Conservation (phyloP, 1,140 invertebrate species). For the Pseudomyrmex pallidus region DNA sequence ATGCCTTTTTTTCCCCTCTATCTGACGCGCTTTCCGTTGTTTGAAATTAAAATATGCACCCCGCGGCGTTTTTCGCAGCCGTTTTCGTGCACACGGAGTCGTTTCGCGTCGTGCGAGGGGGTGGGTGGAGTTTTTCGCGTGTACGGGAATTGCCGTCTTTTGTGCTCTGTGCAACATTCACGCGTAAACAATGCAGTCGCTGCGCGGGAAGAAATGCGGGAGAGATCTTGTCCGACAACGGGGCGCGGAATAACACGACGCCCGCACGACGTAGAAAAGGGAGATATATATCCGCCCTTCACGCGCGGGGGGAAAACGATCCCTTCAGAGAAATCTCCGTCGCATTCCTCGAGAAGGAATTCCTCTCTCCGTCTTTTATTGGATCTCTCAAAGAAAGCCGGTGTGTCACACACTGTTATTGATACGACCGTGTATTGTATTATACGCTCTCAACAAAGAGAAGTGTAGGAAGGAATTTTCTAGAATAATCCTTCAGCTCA, state of each 20-base stretch:
- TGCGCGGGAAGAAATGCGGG: conserved; percentile 39
- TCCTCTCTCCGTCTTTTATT: conserved; percentile 34
- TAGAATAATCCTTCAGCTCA: no score
- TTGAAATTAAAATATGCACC: conserved; percentile 64
- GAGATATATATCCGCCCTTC: conserved; percentile 15
- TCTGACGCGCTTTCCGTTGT: conserved; percentile 23
- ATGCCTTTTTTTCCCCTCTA: conserved; percentile 28
- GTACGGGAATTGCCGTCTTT: conserved; percentile 63
- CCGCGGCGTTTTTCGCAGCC: conserved; percentile 50
- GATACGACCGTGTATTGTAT: conserved; percentile 3
- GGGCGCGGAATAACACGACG: not conserved
- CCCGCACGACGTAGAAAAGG: conserved; percentile 26
- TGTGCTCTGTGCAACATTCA: conserved; percentile 60
- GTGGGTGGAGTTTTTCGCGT: not conserved
- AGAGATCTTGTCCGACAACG: not conserved
- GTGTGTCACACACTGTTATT: not conserved
- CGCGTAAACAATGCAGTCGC: conserved; percentile 58
- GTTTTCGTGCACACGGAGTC: not conserved
- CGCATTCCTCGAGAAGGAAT: conserved; percentile 23
- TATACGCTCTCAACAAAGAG: not conserved
- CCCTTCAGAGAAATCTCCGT: conserved; percentile 33
- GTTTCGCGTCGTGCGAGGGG: not conserved
- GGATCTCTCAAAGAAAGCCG: conserved; percentile 27
- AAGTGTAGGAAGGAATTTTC: no score
- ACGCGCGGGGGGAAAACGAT: not conserved